Conservation (phyloP, 2,113 vertebrate genomes). For the Tenebrosternarchus preto region DNA sequence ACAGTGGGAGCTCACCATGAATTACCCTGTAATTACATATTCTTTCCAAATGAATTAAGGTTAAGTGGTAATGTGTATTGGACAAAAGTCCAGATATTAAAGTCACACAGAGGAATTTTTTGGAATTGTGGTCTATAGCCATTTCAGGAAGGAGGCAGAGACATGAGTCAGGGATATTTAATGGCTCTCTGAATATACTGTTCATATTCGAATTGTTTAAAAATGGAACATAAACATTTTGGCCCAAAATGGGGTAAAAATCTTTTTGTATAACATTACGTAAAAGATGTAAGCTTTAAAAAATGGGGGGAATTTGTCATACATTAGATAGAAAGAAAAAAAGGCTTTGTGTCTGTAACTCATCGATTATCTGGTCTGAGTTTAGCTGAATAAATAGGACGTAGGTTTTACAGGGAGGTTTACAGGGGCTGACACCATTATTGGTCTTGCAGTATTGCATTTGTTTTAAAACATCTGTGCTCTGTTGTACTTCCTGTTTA, state of each 20-base stretch:
- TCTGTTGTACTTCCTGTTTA: background rate
- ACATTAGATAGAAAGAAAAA: background rate
- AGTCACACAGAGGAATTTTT: background rate
- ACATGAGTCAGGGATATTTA: too few relatives aligned
- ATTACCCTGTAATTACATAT: background rate
- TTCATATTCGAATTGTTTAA: background rate
- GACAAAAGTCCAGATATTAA: background rate
- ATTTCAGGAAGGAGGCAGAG: too few relatives aligned
- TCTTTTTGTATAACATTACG: too few relatives aligned
- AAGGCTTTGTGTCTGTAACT: background rate
- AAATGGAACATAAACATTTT: background rate
- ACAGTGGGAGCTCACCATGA: background rate
- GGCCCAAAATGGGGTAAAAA: background rate
- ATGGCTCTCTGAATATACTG: too few relatives aligned
- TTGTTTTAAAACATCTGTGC: background rate
- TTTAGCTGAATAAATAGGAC: background rate
- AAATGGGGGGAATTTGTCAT: background rate
- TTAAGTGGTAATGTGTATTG: background rate
- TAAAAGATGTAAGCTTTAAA: background rate
- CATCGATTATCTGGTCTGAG: background rate
- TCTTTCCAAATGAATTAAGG: background rate
- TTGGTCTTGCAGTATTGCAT: background rate
- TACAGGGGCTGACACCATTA: background rate
- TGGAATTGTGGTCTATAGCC: too few relatives aligned
- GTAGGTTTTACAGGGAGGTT: background rate